phyloP scores from a whole-genome alignment of 2,797 vertebrate species.

The Mus minutoides region DNA sequence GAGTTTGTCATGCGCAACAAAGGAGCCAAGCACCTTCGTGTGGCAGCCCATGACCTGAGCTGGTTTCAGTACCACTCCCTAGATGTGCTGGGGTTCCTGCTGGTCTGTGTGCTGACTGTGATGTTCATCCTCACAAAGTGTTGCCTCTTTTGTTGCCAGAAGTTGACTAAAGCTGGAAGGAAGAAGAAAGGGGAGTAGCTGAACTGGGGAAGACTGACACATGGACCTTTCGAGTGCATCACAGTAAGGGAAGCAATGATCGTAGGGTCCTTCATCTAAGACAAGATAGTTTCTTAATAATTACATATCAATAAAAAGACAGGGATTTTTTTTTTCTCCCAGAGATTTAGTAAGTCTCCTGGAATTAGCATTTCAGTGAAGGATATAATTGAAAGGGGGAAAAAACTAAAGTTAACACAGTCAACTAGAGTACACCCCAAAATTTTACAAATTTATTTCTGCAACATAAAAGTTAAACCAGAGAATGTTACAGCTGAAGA shows the following conservation, averaged over 20 bases:
- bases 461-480: background rate
- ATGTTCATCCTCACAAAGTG: conserved; percentile 77
- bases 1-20: conserved; percentile 92
- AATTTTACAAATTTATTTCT: background rate
- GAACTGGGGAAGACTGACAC: rapidly evolving
- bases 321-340: too few relatives aligned
- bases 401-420: too few relatives aligned
- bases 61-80: conserved; percentile 92
- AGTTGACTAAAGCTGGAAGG: conserved; percentile 65
- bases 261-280: background rate
- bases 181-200: conserved; percentile 80
- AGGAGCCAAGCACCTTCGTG: conserved; percentile 89
- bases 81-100: conserved; percentile 88
- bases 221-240: background rate
- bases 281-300: background rate
- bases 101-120: conserved; percentile 69
- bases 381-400: background rate
- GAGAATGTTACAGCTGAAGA: background rate
- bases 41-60: conserved; percentile 88
- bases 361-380: background rate
- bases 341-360: background rate
- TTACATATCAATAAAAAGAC: background rate
- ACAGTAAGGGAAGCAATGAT: background rate
- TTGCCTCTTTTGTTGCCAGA: conserved; percentile 78
- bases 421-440: too few relatives aligned